Evolutionary conservation across 2,113 vertebrate genomes (phyloP).

Genomic region (Calidris pugnax): DNA sequence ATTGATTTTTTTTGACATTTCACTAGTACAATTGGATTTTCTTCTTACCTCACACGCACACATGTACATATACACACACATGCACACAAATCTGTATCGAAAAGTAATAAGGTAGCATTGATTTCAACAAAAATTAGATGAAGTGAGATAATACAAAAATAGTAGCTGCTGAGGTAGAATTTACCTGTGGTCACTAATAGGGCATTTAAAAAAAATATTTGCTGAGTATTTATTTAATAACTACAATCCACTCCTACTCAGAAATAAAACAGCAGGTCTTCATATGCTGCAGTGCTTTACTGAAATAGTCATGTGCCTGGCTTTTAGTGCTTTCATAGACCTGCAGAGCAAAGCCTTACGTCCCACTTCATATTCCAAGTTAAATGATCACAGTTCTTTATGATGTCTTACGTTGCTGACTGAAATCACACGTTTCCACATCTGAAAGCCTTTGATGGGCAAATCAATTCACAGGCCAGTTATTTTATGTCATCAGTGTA

Average conservation of each 20-base stretch:
- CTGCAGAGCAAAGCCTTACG: background rate
- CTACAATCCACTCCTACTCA: background rate
- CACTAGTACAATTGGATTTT: background rate
- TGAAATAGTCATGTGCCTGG: background rate
- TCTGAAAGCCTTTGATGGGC: background rate
- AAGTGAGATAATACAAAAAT: background rate
- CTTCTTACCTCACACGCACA: background rate
- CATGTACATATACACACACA: too few species aligned
- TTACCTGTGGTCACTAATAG: background rate
- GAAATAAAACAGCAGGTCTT: background rate
- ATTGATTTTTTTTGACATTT: background rate
- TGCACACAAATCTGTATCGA: background rate
- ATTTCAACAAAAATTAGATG: background rate
- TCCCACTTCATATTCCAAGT: background rate
- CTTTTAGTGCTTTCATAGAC: background rate
- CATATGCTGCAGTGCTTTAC: background rate
- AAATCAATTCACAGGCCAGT: slow-evolving; percentile 15
- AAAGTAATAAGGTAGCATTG: background rate
- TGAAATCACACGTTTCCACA: background rate
- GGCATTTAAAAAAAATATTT: background rate
- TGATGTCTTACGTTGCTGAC: background rate
- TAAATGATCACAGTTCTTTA: background rate
- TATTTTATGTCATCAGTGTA: background rate
- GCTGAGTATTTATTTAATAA: background rate
- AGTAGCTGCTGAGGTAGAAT: background rate